Conservation (phyloP, 2,113 vertebrate genomes). For the Hypocryptadius cinnamomeus region DNA sequence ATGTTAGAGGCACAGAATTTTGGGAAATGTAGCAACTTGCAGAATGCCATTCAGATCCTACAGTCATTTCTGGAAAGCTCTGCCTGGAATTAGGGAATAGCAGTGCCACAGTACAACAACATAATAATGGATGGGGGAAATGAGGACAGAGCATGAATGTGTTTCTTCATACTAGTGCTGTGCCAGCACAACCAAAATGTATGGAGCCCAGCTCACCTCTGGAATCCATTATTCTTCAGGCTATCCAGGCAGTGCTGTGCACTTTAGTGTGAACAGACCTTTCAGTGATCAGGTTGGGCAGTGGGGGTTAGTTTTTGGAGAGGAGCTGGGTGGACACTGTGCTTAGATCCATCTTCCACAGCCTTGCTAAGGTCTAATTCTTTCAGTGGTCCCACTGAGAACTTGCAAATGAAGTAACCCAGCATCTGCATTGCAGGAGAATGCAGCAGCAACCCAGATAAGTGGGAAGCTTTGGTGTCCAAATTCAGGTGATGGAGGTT, state of each 20-base stretch:
- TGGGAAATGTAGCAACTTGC: not conserved
- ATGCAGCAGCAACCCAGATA: not conserved
- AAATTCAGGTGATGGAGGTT: not conserved
- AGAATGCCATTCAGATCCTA: not conserved
- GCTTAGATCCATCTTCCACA: not conserved
- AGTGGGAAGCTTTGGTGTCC: not conserved
- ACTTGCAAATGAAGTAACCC: not conserved
- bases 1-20: not conserved
- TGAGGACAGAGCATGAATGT: not conserved
- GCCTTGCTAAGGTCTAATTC: not conserved
- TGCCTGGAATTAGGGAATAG: not conserved
- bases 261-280: not conserved
- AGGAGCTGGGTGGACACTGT: not conserved
- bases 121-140: not conserved
- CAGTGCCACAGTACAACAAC: not conserved
- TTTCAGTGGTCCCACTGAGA: not conserved
- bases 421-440: not conserved
- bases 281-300: not conserved
- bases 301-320: not conserved
- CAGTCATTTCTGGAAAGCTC: not conserved
- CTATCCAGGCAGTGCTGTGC: not conserved
- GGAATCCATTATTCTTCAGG: not conserved
- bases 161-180: not conserved
- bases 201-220: not conserved
- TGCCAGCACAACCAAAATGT: not conserved